These are phyloP conservation scores for Xestoiulus laeticollis DNA, from an alignment of 2,888 invertebrate genomes.

Conservation along the genomic window DNA sequence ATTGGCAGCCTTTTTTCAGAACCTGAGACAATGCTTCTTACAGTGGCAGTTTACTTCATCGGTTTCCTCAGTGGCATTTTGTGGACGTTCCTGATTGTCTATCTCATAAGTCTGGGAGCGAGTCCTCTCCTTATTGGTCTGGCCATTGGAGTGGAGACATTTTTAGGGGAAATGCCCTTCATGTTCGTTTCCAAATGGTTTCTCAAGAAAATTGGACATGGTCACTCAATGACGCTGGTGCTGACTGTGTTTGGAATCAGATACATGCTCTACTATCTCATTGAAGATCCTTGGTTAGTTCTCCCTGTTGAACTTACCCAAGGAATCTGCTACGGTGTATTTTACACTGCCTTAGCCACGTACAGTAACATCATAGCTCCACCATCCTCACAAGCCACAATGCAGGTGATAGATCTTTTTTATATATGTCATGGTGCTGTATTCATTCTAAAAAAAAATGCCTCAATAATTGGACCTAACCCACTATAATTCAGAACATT, in stretches of 20 bases:
- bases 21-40: constrained; percentile 80
- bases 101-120: constrained; percentile 70
- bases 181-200: constrained; percentile 82
- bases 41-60: constrained; percentile 80
- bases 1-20: constrained; percentile 28
- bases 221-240: constrained; percentile 82
- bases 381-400: constrained; percentile 32
- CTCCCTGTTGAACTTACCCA: constrained; percentile 53
- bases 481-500: too few species aligned
- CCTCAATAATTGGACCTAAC: too few species aligned
- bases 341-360: constrained; percentile 51
- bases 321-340: constrained; percentile 51
- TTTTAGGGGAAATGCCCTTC: constrained; percentile 75
- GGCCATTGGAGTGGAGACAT: constrained; percentile 72
- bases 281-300: constrained; percentile 50
- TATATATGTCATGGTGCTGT: too few species aligned
- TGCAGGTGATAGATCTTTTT: constrained; percentile 42
- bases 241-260: constrained; percentile 82
- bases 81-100: constrained; percentile 76
- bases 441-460: too few species aligned
- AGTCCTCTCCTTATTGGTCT: constrained; percentile 72
- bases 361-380: constrained; percentile 42
- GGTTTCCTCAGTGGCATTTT: constrained; percentile 91
- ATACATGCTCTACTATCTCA: constrained; percentile 65
- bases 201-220: constrained; percentile 83